These are phyloP conservation scores for Fringilla coelebs DNA, from an alignment of 2,797 vertebrate genomes.

Conservation along the genomic window DNA sequence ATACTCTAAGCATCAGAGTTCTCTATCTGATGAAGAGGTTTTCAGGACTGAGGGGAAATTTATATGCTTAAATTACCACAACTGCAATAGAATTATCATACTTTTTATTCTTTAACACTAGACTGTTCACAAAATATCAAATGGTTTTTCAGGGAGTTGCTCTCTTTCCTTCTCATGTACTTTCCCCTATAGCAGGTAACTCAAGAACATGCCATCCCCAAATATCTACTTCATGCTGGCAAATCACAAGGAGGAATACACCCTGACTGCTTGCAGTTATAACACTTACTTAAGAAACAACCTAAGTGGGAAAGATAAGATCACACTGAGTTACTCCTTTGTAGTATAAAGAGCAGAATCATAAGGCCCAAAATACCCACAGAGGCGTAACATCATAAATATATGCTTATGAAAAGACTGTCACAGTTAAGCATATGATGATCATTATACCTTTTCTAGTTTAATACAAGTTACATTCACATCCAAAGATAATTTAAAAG, in stretches of 20 bases:
- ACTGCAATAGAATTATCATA: neutral
- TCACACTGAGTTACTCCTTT: neutral
- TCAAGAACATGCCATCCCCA: neutral
- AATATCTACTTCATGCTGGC: neutral
- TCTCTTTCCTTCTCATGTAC: neutral
- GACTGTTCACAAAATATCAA: neutral
- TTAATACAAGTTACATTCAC: neutral
- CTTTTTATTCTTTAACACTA: neutral
- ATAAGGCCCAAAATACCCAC: neutral
- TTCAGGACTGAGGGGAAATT: neutral
- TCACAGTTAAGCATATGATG: neutral
- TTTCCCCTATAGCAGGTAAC: neutral
- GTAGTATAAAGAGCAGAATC: neutral
- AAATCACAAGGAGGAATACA: neutral
- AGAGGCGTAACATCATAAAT: neutral
- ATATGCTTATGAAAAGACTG: neutral
- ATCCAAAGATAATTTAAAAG: neutral
- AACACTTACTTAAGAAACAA: neutral
- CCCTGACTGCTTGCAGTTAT: neutral
- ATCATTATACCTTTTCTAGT: neutral
- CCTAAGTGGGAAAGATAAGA: neutral
- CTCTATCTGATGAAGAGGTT: neutral
- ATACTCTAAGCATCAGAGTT: neutral
- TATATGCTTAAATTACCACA: neutral
- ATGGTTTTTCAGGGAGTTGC: neutral